Conservation (phyloP, 2,888 invertebrate species). For the Pterostichus niger region DNA sequence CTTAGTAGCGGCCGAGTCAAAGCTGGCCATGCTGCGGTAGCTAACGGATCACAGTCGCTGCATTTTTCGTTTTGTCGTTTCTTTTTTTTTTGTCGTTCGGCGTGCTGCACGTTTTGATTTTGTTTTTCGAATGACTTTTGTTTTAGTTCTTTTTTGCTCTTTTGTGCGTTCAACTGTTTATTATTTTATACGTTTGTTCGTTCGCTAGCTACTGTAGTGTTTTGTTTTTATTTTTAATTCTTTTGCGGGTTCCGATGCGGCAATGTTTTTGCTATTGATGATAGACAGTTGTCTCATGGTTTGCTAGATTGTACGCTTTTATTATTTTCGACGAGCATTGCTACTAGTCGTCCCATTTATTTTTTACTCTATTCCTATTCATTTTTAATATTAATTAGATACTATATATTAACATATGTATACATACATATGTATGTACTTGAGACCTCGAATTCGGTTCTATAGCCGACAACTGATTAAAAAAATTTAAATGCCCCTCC, state of each 20-base stretch:
- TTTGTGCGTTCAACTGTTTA: conserved; percentile 61
- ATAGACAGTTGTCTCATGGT: conserved; percentile 60
- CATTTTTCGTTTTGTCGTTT: conserved; percentile 38
- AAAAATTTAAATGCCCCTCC: no score
- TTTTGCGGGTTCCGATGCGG: conserved; percentile 59
- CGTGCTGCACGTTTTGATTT: conserved; percentile 64
- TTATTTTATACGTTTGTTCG: conserved; percentile 63
- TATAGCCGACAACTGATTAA: no score
- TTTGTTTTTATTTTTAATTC: conserved; percentile 62
- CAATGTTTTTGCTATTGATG: conserved; percentile 62
- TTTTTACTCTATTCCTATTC: neutral
- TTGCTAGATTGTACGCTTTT: conserved; percentile 27
- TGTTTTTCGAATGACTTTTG: conserved; percentile 63
- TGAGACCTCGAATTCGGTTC: no score
- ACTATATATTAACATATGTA: neutral
- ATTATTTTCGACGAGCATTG: neutral
- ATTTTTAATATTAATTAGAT: neutral
- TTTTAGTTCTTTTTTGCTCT: conserved; percentile 57
- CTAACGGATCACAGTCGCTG: conserved; percentile 54
- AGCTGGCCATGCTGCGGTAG: conserved; percentile 30
- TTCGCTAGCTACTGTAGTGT: conserved; percentile 50
- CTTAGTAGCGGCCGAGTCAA: conserved; percentile 53
- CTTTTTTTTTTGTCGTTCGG: conserved; percentile 48
- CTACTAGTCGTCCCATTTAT: neutral
- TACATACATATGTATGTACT: no score